Conservation (phyloP, 2,888 invertebrate species). For the Orthonychiurus folsomi region DNA sequence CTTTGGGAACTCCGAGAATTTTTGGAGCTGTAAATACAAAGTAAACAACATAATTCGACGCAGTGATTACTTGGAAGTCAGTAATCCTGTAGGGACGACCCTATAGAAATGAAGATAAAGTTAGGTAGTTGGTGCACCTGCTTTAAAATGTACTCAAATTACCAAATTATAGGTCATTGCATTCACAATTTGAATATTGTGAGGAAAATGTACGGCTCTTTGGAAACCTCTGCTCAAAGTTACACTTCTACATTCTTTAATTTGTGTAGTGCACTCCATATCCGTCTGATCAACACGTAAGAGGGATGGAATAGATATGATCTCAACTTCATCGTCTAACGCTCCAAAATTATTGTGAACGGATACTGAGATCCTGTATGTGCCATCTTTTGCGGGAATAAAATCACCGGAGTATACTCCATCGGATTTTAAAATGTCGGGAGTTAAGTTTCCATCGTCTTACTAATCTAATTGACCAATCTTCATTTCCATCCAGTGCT, state of each 20-base stretch:
- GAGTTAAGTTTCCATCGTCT: constrained; percentile 21
- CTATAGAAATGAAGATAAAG: constrained; percentile 3
- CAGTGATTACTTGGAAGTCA: constrained; percentile 22
- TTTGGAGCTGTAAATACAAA: constrained; percentile 29
- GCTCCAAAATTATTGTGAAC: not conserved
- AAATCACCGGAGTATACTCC: constrained; percentile 27
- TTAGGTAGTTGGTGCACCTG: not conserved
- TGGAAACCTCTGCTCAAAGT: not conserved
- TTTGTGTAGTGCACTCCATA: not conserved
- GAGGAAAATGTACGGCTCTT: not conserved
- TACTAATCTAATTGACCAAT: not conserved
- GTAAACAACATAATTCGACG: constrained; percentile 15
- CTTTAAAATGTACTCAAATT: not conserved
- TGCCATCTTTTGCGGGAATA: constrained; percentile 20
- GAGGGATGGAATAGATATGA: not conserved
- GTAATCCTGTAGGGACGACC: constrained; percentile 24
- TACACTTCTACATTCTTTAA: not conserved
- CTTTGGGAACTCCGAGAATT: constrained; percentile 22
- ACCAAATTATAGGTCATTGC: not conserved
- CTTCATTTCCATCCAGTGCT: not conserved
- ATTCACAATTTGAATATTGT: not conserved
- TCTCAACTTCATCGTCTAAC: not conserved
- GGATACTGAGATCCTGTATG: constrained; percentile 13
- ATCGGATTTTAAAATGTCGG: constrained; percentile 21
- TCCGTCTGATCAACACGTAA: not conserved